These are phyloP conservation scores for Dicranocentrus wangi DNA, from an alignment of 2,888 invertebrate species.

Conservation along the genomic window DNA sequence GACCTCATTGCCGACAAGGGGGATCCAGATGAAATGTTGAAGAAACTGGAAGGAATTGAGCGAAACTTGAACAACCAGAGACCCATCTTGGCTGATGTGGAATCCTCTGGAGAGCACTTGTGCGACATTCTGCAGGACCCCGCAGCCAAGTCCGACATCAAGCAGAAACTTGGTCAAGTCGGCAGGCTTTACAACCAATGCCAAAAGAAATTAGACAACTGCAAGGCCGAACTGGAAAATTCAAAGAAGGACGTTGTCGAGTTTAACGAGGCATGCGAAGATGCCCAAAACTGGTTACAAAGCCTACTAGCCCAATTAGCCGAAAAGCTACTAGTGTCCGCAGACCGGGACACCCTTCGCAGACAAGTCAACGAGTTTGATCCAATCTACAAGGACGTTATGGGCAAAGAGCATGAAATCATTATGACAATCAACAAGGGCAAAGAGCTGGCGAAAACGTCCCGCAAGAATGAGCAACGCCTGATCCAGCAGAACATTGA, in stretches of 20 bases:
- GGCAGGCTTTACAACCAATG: constrained; percentile 90
- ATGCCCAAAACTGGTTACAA: constrained; percentile 91
- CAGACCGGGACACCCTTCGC: constrained; percentile 86
- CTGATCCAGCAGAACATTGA: constrained; percentile 87
- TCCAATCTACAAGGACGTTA: constrained; percentile 90
- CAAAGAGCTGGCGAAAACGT: constrained; percentile 78
- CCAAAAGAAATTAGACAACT: constrained; percentile 90
- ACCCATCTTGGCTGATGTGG: constrained; percentile 89
- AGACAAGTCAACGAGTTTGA: constrained; percentile 85
- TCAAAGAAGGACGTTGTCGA: constrained; percentile 89
- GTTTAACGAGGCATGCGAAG: constrained; percentile 90
- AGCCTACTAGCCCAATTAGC: constrained; percentile 85
- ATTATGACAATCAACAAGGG: constrained; percentile 95
- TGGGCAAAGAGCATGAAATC: constrained; percentile 92
- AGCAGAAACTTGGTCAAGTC: constrained; percentile 88
- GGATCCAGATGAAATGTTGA: constrained; percentile 89
- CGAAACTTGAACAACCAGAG: constrained; percentile 91
- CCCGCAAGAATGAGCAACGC: constrained; percentile 77
- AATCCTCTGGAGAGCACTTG: constrained; percentile 90
- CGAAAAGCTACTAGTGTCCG: constrained; percentile 88
- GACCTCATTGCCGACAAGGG: constrained; percentile 83
- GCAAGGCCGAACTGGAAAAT: constrained; percentile 92
- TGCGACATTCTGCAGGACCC: constrained; percentile 92
- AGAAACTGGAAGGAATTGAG: constrained; percentile 90
- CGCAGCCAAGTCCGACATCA: constrained; percentile 91